Evolutionary conservation across 1,140 invertebrate species (phyloP), one percentile per base, ranked within the genome.

Genomic region (Belonocnema kinseyi): DNA sequence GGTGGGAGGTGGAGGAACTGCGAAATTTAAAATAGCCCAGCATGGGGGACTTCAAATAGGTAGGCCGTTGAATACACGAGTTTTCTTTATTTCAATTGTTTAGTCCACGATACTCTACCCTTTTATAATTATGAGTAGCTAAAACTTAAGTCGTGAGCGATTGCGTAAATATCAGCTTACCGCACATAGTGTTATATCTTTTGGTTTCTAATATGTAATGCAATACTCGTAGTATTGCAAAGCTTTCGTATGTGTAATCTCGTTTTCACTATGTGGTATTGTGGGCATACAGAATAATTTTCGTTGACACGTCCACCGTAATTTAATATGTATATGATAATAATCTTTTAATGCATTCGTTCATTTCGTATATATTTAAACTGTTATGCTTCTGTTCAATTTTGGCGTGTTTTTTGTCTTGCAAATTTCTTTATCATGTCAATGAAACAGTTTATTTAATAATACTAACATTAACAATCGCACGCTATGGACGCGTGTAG

Each of bases 141-240:
- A 12, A 61, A 2, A 33, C 21, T 61, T 61, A 26, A 11, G 13
- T 61, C 58, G n/a, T 10, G 26, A 40, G 16, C 21, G 26, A 66
- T 46, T 66, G 61, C 61, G 33, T 66, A 40, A 16, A 17, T 14
- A 19, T 46, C 72, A 53, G 52, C 8, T 0, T 6, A 3, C 6
- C 21, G 40, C 33, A 6, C 19, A 33, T 33, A 3, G 21, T 13
- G 6, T 73, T 19, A 51, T 16, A 51, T 16, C 14, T 21, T 58
- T 54, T 58, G 21, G 21, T 54, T 33, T 66, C 21, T 46, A 66
- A 66, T 66, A 40, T 26, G 61, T 66, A 40, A 66, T 66, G 26
- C 61, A 66, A 66, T 26, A 46, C 61, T 66, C 61, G 19, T 58
- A 66, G n/a, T 66, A 66, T 66, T 66, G 26, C 26, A 33, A 19